phyloP scores from a whole-genome alignment of 2,888 invertebrate species.

The Drosophila pullipes region DNA sequence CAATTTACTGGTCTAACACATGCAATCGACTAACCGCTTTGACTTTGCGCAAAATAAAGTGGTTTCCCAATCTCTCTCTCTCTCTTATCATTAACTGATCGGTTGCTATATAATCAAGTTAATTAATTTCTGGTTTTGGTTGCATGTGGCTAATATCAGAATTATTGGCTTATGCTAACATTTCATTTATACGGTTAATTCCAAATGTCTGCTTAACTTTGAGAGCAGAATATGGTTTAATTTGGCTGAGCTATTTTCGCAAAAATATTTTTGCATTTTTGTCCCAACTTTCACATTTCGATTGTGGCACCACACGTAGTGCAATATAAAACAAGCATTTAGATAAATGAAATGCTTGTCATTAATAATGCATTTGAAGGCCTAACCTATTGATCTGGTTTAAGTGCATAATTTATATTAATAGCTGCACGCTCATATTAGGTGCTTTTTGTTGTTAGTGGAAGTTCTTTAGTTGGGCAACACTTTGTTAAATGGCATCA shows the following conservation, averaged over 20 bases:
- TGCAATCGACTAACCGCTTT: constrained; percentile 23
- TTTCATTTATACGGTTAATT: no score
- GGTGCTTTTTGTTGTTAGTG: background rate
- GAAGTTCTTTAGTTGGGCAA: constrained; percentile 17
- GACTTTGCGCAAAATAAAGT: constrained; percentile 12
- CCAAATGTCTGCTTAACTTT: background rate
- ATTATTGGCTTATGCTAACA: background rate
- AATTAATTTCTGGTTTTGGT: background rate
- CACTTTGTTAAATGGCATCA: constrained; percentile 44
- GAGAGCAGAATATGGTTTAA: background rate
- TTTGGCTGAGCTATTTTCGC: background rate
- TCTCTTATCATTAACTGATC: background rate
- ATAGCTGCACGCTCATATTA: constrained; percentile 5
- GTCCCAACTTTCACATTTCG: background rate
- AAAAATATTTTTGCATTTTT: background rate
- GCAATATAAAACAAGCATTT: background rate
- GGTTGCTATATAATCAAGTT: background rate
- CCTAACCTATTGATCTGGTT: background rate
- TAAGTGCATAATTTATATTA: constrained; percentile 15
- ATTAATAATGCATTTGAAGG: constrained; percentile 5
- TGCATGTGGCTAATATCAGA: background rate
- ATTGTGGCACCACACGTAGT: background rate
- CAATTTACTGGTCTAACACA: constrained; percentile 58
- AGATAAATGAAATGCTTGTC: background rate
- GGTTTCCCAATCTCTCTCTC: background rate